Evolutionary conservation across 2,888 invertebrate genomes (phyloP).

Genomic region (Crepidodera aurea): DNA sequence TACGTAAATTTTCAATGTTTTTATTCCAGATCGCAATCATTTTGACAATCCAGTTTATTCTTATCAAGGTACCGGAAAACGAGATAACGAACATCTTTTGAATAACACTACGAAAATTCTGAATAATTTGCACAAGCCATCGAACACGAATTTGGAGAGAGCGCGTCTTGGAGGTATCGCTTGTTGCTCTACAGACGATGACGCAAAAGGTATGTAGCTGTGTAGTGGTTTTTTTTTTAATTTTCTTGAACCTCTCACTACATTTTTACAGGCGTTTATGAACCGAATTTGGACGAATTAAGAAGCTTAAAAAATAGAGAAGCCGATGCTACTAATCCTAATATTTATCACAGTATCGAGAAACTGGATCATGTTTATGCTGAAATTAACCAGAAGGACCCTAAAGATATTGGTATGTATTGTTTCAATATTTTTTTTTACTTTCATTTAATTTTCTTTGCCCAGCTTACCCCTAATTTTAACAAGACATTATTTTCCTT

Average conservation of each 20-base stretch:
- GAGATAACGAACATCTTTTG: conserved; percentile 67
- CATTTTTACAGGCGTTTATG: conserved; percentile 62
- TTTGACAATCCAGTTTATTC: conserved; percentile 94
- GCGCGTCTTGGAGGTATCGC: conserved; percentile 64
- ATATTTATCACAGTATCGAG: conserved; percentile 83
- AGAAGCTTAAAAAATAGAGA: conserved; percentile 80
- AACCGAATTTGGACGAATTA: conserved; percentile 69
- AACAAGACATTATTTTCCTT: too few species aligned
- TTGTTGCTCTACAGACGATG: conserved; percentile 63
- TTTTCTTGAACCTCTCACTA: too few species aligned
- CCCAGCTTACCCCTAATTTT: too few species aligned
- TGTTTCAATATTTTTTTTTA: too few species aligned
- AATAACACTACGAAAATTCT: conserved; percentile 67
- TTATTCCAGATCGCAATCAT: conserved; percentile 76
- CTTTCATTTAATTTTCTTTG: too few species aligned
- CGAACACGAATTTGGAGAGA: conserved; percentile 69
- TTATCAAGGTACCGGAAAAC: conserved; percentile 66
- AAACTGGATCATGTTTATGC: conserved; percentile 87
- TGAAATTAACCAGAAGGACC: conserved; percentile 86
- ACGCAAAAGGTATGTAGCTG: conserved; percentile 45
- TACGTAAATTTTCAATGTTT: too few species aligned
- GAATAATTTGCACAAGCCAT: conserved; percentile 70
- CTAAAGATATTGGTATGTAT: conserved; percentile 69
- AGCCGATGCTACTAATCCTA: conserved; percentile 87
- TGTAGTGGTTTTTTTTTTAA: conserved; percentile 4